phyloP scores from a whole-genome alignment of 1,140 invertebrate species.

The Macrobrachium nipponense region DNA sequence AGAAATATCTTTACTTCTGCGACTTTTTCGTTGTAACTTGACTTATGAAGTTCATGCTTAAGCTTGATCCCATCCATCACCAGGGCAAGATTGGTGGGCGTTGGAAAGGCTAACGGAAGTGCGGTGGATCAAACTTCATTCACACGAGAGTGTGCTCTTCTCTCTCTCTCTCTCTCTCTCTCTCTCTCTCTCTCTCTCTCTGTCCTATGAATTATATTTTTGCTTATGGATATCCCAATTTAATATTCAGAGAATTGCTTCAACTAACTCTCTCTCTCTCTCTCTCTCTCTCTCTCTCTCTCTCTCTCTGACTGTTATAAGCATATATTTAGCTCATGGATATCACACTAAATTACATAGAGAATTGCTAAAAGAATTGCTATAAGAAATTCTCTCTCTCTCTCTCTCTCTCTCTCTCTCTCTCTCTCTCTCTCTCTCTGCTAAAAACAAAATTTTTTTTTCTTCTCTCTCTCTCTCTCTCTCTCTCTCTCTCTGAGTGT shows the following conservation, averaged over 20 bases:
- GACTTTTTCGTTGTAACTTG: too few relatives aligned
- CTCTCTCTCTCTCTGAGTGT: neutral
- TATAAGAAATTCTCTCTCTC: too few relatives aligned
- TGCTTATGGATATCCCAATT: neutral
- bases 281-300: neutral
- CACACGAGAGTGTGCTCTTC: neutral
- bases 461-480: neutral
- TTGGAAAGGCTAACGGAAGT: too few relatives aligned
- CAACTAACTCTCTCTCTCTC: neutral
- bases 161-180: neutral
- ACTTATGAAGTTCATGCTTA: too few relatives aligned
- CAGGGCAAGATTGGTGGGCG: too few relatives aligned
- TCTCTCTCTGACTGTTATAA: neutral
- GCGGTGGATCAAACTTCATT: neutral
- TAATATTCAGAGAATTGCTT: too few relatives aligned
- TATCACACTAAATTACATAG: too few relatives aligned
- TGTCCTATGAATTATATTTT: neutral
- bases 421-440: neutral
- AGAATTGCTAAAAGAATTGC: too few relatives aligned
- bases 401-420: too few relatives aligned
- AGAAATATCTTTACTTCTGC: too few relatives aligned
- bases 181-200: constrained; percentile 1
- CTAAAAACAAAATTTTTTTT: too few relatives aligned
- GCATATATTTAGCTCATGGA: neutral
- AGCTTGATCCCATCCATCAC: too few relatives aligned